Evolutionary conservation across 1,140 invertebrate genomes (phyloP).

Genomic region (Zaprionus vittiger): DNA sequence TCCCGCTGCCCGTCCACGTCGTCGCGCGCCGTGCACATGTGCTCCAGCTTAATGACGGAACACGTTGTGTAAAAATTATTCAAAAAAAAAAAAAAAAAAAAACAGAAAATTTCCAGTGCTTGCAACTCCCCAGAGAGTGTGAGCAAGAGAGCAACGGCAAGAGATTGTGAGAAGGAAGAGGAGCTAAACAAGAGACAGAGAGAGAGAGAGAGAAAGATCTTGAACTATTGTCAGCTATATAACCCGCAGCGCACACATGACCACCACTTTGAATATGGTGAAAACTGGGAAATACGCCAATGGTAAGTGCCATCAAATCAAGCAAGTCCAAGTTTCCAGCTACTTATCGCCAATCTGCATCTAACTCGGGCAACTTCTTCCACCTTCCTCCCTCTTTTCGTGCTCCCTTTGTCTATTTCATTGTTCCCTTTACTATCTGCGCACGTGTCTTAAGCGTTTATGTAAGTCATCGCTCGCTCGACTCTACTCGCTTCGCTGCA

Average conservation of each 20-base stretch:
- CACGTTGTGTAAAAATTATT: constrained; percentile 61
- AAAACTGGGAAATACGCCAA: constrained; percentile 79
- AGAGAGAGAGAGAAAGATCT: constrained; percentile 26
- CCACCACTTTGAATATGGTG: constrained; percentile 73
- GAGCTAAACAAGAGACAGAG: background rate
- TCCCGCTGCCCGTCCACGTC: background rate
- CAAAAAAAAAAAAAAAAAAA: constrained; percentile 9
- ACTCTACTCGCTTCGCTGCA: background rate
- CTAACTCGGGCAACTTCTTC: background rate
- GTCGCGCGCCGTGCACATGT: constrained; percentile 54
- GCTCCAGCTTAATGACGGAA: constrained; percentile 64
- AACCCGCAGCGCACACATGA: constrained; percentile 73
- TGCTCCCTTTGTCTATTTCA: background rate
- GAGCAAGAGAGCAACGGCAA: constrained; percentile 3
- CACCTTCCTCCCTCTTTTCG: background rate
- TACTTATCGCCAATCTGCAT: background rate
- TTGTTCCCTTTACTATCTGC: constrained; percentile 3
- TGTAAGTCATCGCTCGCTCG: constrained; percentile 15
- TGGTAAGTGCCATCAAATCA: constrained; percentile 51
- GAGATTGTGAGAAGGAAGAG: too few species aligned
- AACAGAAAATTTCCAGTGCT: constrained; percentile 55
- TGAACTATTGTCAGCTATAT: background rate
- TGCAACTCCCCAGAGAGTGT: constrained; percentile 20
- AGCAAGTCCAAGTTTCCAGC: background rate
- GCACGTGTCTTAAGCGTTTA: constrained; percentile 34